Evolutionary conservation across 2,113 vertebrate genomes (phyloP).

Genomic region (Phyllostomus hastatus): DNA sequence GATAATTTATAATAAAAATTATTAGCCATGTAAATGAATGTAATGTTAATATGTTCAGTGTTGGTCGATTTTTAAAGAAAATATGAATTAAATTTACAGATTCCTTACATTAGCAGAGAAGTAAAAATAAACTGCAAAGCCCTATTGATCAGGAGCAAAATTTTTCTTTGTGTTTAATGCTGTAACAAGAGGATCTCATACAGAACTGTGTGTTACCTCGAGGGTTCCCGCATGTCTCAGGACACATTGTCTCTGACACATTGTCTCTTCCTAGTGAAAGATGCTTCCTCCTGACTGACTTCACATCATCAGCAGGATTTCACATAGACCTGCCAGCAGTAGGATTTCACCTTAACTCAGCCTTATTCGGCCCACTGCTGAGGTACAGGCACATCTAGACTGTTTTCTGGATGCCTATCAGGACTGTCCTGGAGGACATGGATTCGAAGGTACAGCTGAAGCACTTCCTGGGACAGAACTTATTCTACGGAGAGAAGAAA

Average conservation of each 20-base stretch:
- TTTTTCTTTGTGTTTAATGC: neutral
- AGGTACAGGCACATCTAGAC: neutral
- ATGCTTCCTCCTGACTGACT: neutral
- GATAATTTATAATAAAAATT: neutral
- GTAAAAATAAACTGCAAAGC: neutral
- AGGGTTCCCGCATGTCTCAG: neutral
- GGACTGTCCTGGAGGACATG: accelerated
- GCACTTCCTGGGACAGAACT: neutral
- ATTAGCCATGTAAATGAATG: neutral
- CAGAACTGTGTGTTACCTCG: neutral
- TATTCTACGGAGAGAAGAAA: neutral
- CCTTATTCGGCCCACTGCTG: neutral
- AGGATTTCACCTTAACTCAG: neutral
- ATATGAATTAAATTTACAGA: neutral
- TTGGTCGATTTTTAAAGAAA: neutral
- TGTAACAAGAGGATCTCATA: neutral
- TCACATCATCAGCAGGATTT: no score
- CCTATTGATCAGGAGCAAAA: neutral
- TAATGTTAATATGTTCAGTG: neutral
- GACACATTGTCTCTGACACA: neutral
- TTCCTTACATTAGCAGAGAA: neutral
- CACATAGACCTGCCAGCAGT: neutral
- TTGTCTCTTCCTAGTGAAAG: neutral
- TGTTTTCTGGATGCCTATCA: neutral
- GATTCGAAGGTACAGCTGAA: neutral